Conservation (phyloP, 2,888 invertebrate genomes). For the Parnassius apollo region DNA sequence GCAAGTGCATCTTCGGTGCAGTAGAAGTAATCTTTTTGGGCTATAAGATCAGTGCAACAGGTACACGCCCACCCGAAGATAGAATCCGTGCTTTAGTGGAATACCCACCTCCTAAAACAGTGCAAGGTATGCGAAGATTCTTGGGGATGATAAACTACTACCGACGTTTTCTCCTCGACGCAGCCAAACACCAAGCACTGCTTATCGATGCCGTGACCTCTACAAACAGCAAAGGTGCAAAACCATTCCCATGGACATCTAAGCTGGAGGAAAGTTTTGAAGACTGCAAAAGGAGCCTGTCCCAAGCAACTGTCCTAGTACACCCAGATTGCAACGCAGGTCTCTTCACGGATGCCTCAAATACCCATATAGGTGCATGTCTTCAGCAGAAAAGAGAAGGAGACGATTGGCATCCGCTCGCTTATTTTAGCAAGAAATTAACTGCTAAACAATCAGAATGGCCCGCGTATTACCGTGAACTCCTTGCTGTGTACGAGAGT, state of each 20-base stretch:
- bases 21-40: background rate
- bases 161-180: background rate
- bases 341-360: background rate
- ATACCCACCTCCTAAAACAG: background rate
- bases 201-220: background rate
- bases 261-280: background rate
- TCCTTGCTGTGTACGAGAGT: conserved; percentile 31
- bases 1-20: background rate
- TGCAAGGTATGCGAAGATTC: background rate
- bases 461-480: conserved; percentile 33
- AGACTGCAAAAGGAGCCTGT: background rate
- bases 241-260: background rate
- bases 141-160: background rate
- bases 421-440: background rate
- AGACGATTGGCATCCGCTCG: background rate
- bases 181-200: background rate
- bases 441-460: too few relatives aligned
- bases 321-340: background rate
- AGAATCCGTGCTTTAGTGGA: background rate
- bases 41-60: background rate
- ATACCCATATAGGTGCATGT: background rate
- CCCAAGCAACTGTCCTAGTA: background rate
- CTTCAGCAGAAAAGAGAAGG: background rate
- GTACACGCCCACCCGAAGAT: background rate
- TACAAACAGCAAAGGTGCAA: background rate